phyloP scores from a whole-genome alignment of 2,113 vertebrate genomes.

The Terrapene triunguis region DNA sequence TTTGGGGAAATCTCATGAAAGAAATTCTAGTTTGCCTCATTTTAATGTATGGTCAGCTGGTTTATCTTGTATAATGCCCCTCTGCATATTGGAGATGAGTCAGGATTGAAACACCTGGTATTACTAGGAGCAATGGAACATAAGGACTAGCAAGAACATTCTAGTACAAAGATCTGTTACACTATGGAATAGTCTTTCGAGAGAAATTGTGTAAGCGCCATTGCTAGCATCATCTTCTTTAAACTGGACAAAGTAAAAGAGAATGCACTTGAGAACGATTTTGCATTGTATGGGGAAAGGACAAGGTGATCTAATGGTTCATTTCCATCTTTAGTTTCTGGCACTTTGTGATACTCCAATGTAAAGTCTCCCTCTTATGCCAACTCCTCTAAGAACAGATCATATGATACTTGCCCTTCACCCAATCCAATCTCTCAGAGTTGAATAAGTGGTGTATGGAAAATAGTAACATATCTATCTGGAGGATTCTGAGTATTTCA shows the following conservation, averaged over 20 bases:
- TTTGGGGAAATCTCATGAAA: slow-evolving; percentile 48
- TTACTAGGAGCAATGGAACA: neutral
- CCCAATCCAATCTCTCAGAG: neutral
- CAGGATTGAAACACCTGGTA: slow-evolving; percentile 21
- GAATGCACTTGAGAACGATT: neutral
- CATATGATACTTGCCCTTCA: neutral
- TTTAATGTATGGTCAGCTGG: slow-evolving; percentile 32
- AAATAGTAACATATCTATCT: neutral
- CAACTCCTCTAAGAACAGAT: neutral
- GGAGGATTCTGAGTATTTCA: slow-evolving; percentile 17
- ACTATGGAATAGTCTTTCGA: neutral
- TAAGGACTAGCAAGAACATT: neutral
- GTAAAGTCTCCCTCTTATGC: neutral
- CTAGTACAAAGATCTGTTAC: neutral
- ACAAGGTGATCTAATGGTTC: neutral
- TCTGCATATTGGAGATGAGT: slow-evolving; percentile 37
- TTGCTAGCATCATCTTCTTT: neutral
- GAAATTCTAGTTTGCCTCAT: slow-evolving; percentile 33
- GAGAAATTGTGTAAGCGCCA: neutral
- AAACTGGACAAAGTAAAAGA: neutral
- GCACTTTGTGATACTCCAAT: neutral
- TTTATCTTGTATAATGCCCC: slow-evolving; percentile 30
- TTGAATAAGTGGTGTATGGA: neutral
- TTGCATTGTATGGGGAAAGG: neutral
- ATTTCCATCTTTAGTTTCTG: slow-evolving; percentile 1